A percentile compares a stretch with the other conserved stretches of the same genome.
These are phyloP conservation scores for Enteromius afrohamiltoni DNA, from an alignment of 2,797 vertebrate species.

Conservation along the genomic window DNA sequence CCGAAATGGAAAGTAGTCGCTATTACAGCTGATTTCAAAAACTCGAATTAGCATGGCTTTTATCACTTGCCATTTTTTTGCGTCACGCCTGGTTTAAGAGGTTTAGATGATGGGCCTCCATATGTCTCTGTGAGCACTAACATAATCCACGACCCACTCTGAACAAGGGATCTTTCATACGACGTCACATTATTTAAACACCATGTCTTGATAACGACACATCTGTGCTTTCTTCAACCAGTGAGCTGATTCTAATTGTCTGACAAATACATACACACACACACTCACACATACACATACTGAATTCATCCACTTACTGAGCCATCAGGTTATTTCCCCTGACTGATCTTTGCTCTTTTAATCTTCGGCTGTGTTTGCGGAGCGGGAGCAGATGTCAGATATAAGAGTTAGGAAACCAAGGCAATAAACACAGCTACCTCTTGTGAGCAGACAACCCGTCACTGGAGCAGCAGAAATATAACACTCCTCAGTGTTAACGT, in stretches of 20 bases:
- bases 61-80: slow-evolving; percentile 16
- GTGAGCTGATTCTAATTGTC: slow-evolving; percentile 22
- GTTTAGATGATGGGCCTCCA: slow-evolving; percentile 17
- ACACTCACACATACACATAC: slow-evolving; percentile 16
- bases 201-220: slow-evolving; percentile 10
- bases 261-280: not conserved
- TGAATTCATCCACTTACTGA: slow-evolving; percentile 43
- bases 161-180: slow-evolving; percentile 9
- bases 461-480: slow-evolving; percentile 57
- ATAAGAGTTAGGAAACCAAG: slow-evolving; percentile 30
- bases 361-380: slow-evolving; percentile 52
- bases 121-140: slow-evolving; percentile 46
- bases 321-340: slow-evolving; percentile 50
- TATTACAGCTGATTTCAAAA: not conserved
- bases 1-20: not conserved
- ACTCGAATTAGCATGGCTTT: slow-evolving; percentile 14
- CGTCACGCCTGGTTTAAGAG: slow-evolving; percentile 5
- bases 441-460: slow-evolving; percentile 44
- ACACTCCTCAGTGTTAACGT: slow-evolving; percentile 43
- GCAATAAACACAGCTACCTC: slow-evolving; percentile 36
- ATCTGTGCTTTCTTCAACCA: slow-evolving; percentile 30
- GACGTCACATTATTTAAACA: slow-evolving; percentile 2
- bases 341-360: slow-evolving; percentile 51
- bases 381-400: slow-evolving; percentile 68
- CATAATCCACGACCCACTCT: slow-evolving; percentile 24